A percentile compares a stretch with the other conserved stretches of the same genome.
phyloP scores from a whole-genome alignment of 2,888 invertebrate species.

The Chaitophorus viminalis region DNA sequence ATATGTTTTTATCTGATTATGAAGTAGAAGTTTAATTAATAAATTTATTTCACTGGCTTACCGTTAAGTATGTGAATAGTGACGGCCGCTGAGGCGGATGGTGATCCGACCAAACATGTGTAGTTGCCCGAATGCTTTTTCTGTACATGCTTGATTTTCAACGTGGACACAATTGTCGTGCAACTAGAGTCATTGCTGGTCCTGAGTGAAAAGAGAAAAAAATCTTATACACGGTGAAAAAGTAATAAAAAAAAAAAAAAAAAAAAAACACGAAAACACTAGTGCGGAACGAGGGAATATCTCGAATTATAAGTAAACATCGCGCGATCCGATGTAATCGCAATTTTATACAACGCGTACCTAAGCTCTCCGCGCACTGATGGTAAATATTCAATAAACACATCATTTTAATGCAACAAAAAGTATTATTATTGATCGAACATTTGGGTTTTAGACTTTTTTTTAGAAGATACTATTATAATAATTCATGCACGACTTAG shows the following conservation, averaged over 20 bases:
- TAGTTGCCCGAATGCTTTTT: slow-evolving; percentile 74
- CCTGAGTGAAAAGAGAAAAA: slow-evolving; percentile 66
- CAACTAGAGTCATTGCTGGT: slow-evolving; percentile 69
- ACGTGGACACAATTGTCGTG: slow-evolving; percentile 69
- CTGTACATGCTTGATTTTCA: slow-evolving; percentile 71
- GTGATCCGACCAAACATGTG: slow-evolving; percentile 70
- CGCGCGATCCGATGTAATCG: not conserved
- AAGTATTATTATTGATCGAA: not conserved
- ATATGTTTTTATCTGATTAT: too few relatives aligned
- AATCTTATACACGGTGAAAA: not conserved
- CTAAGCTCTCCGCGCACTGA: not conserved
- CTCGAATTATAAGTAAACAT: not conserved
- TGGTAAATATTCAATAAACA: not conserved
- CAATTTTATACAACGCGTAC: not conserved
- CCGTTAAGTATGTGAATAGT: slow-evolving; percentile 75
- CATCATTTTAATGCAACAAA: not conserved
- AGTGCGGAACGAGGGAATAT: not conserved
- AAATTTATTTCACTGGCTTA: too few relatives aligned
- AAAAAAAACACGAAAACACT: not conserved
- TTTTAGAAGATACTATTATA: not conserved
- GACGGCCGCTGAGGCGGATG: slow-evolving; percentile 71
- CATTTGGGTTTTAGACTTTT: not conserved
- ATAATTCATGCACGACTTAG: too few relatives aligned
- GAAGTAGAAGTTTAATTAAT: not conserved
- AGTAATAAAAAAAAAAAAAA: not conserved